Evolutionary conservation across 2,113 vertebrate species (phyloP).

Genomic region (Laticauda colubrina): DNA sequence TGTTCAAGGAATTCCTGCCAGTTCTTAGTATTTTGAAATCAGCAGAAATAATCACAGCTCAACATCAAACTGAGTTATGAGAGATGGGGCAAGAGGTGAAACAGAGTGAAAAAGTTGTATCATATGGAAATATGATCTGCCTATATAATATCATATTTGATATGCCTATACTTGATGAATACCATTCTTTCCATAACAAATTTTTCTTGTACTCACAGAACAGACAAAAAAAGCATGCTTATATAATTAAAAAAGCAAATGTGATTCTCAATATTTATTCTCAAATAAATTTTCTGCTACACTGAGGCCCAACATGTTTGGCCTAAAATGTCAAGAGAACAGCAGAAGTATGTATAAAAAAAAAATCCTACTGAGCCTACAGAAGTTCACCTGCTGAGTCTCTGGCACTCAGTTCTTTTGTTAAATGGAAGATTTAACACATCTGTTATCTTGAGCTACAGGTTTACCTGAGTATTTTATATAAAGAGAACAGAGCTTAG

Average conservation of each 20-base stretch:
- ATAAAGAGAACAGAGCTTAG: background rate
- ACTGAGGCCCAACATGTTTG: background rate
- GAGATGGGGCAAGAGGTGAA: background rate
- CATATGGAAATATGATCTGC: background rate
- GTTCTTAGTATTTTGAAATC: background rate
- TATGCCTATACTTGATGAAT: background rate
- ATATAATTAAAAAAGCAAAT: background rate
- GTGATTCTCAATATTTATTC: background rate
- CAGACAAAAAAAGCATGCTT: background rate
- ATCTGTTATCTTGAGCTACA: background rate
- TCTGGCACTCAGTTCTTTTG: background rate
- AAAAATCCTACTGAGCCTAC: background rate
- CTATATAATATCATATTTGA: too few species aligned
- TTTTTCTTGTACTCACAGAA: background rate
- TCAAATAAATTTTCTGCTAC: background rate
- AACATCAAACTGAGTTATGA: background rate
- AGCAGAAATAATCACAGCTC: background rate
- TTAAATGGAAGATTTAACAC: background rate
- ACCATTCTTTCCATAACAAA: background rate
- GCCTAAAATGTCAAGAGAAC: background rate
- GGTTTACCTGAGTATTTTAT: background rate
- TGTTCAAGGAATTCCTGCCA: background rate
- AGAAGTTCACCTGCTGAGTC: background rate
- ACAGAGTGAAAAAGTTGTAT: background rate
- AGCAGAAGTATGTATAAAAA: background rate